Percentiles rank a stretch among this genome's conserved stretches.
Evolutionary conservation across 2,113 vertebrate species (phyloP).

Genomic region (Phalacrocorax brasilianus): DNA sequence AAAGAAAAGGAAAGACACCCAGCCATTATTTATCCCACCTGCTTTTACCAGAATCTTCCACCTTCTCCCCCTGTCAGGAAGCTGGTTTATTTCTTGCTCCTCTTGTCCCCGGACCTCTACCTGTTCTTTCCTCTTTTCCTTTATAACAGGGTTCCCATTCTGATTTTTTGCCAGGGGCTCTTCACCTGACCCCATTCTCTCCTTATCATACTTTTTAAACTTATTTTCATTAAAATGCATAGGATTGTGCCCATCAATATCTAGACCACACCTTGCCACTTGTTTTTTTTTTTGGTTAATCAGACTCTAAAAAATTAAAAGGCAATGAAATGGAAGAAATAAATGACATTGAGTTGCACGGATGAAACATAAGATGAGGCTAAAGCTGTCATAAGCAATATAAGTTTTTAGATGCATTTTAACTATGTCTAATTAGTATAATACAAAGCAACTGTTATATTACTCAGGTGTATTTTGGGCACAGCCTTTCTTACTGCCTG

Average conservation of each 20-base stretch:
- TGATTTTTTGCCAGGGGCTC: not conserved
- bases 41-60: not conserved
- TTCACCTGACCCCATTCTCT: not conserved
- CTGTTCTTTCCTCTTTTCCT: not conserved
- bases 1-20: not conserved
- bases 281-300: not conserved
- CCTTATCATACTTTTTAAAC: not conserved
- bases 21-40: not conserved
- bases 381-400: not conserved
- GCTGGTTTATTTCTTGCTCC: not conserved
- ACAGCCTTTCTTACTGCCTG: not conserved
- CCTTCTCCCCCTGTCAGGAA: not conserved
- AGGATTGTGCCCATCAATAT: not conserved
- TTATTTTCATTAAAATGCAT: not conserved
- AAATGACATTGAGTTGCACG: not conserved
- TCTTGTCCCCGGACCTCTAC: not conserved
- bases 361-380: not conserved
- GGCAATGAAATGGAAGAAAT: not conserved
- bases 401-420: not conserved
- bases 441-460: not conserved
- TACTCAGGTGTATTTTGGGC: not conserved
- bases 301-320: not conserved
- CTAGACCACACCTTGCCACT: not conserved
- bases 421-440: not conserved
- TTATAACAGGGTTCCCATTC: not conserved